A percentile compares a stretch with the other conserved stretches of the same genome.
Conservation (phyloP, 2,888 invertebrate genomes). For the Alviniconcha strummeri region DNA sequence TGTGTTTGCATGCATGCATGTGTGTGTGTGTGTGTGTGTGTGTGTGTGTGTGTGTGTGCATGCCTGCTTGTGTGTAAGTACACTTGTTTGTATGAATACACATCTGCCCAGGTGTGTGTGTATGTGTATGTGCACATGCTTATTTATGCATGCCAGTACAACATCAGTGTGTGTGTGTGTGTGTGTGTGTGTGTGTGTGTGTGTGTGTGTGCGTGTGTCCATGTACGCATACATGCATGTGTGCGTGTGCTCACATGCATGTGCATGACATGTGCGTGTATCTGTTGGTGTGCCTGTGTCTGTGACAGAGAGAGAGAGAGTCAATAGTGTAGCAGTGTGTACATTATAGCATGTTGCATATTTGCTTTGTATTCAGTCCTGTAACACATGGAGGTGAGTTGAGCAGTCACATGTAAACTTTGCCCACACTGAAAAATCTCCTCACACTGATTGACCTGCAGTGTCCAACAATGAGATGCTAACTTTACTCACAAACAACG, state of each 20-base stretch:
- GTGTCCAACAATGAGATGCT: no score
- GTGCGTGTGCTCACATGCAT: no score
- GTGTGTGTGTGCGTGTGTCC: background rate
- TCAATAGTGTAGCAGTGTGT: background rate
- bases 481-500: no score
- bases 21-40: background rate
- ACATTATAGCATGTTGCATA: slow-evolving; percentile 9
- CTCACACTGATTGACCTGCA: no score
- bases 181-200: background rate
- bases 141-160: no score
- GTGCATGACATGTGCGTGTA: no score
- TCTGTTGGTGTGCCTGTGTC: no score
- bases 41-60: background rate
- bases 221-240: no score
- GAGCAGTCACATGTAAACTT: background rate
- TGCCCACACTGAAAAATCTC: no score
- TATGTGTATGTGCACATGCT: no score
- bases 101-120: no score
- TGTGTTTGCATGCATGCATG: background rate
- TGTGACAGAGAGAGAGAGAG: no score
- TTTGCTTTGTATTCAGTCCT: slow-evolving; percentile 24
- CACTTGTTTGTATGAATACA: background rate
- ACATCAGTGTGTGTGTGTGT: background rate
- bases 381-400: slow-evolving; percentile 16
- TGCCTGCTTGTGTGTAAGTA: background rate